Conservation (phyloP, 2,888 invertebrate genomes). For the Eilema sororculum region DNA sequence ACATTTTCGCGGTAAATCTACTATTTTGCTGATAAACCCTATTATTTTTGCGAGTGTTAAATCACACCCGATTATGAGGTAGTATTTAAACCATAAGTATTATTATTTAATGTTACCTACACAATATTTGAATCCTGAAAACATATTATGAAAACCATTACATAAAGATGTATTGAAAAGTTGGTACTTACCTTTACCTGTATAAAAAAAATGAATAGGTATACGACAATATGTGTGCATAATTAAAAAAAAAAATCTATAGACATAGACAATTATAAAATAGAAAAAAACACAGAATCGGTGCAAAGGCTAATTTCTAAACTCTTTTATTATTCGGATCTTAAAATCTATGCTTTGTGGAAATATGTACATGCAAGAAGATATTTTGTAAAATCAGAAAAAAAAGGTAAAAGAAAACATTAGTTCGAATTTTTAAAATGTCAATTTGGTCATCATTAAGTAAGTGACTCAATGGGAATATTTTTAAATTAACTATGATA, state of each 20-base stretch:
- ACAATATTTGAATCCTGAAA: neutral
- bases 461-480: too few species aligned
- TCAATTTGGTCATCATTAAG: neutral
- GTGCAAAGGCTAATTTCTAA: neutral
- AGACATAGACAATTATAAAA: neutral
- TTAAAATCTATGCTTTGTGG: neutral
- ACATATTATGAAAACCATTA: neutral
- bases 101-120: neutral
- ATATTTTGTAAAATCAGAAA: neutral
- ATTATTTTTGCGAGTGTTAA: too few species aligned
- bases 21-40: too few species aligned
- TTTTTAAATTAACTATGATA: too few species aligned
- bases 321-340: neutral
- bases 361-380: neutral
- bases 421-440: conserved; percentile 6
- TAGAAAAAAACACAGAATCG: neutral
- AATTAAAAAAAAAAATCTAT: neutral
- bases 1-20: too few species aligned
- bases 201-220: neutral
- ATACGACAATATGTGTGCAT: neutral
- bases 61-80: too few species aligned
- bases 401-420: neutral
- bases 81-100: too few species aligned
- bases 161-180: neutral
- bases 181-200: neutral